These are phyloP conservation scores for Mimumesa dahlbomi DNA, from an alignment of 2,888 invertebrate genomes.

Conservation along the genomic window DNA sequence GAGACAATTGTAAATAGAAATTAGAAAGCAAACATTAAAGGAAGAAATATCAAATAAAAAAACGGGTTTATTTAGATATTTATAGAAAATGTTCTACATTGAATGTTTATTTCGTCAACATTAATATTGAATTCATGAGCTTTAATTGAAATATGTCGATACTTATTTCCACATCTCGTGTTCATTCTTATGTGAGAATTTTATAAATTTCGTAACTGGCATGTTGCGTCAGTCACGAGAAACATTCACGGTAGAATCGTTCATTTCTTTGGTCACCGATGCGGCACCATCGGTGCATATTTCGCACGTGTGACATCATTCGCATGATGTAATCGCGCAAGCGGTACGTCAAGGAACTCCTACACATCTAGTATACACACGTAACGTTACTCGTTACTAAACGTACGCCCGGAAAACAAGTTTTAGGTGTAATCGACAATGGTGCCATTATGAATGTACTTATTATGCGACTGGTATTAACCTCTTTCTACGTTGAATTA, in stretches of 20 bases:
- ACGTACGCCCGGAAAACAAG: constrained; percentile 24
- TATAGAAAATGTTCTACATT: no score
- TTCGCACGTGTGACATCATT: constrained; percentile 74
- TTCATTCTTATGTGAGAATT: background rate
- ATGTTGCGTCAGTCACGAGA: constrained; percentile 1
- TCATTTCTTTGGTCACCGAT: constrained; percentile 10
- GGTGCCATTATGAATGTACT: no score
- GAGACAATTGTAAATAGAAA: no score
- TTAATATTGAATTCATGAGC: background rate
- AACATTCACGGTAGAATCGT: background rate
- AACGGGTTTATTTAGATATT: no score
- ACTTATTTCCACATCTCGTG: background rate
- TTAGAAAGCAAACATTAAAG: no score
- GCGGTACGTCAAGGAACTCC: constrained; percentile 35
- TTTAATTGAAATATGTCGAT: background rate
- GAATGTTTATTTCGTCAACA: background rate
- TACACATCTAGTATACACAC: constrained; percentile 32
- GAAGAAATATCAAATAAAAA: no score
- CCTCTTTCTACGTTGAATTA: no score
- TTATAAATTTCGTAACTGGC: background rate
- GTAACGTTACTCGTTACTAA: constrained; percentile 36
- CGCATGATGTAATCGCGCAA: constrained; percentile 71
- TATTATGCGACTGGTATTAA: no score
- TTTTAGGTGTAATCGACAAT: background rate
- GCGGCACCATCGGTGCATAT: constrained; percentile 59